phyloP scores from a whole-genome alignment of 2,888 invertebrate genomes.

The Tipula unca region DNA sequence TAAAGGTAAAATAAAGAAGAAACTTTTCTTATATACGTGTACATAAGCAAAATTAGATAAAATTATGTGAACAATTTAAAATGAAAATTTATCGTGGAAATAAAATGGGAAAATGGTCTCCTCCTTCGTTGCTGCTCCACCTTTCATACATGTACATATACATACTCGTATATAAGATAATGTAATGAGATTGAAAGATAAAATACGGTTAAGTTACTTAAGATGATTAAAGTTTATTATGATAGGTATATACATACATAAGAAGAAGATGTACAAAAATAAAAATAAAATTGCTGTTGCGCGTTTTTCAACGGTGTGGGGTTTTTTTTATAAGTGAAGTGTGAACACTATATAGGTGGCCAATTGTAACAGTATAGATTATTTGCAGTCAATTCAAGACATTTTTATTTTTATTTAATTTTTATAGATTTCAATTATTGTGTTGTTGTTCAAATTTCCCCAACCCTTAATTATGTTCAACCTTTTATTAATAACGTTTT shows the following conservation, averaged over 20 bases:
- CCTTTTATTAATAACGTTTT: too few species aligned
- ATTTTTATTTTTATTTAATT: too few species aligned
- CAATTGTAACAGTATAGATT: too few species aligned
- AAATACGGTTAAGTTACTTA: not conserved
- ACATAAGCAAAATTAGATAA: conserved; percentile 2
- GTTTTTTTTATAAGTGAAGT: too few species aligned
- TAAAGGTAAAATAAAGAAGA: not conserved
- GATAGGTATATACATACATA: not conserved
- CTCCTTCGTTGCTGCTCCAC: not conserved
- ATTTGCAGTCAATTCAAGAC: too few species aligned
- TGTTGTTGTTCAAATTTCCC: too few species aligned
- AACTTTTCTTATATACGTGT: not conserved
- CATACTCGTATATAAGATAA: too few species aligned
- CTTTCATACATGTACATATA: not conserved
- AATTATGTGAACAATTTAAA: conserved; percentile 8
- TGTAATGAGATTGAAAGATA: not conserved
- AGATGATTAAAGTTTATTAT: not conserved
- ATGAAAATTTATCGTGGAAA: not conserved
- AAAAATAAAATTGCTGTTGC: not conserved
- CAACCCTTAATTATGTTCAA: too few species aligned
- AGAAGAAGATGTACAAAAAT: not conserved
- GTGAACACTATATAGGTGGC: too few species aligned
- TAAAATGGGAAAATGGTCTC: not conserved
- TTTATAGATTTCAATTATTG: too few species aligned
- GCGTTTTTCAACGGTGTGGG: not conserved